Evolutionary conservation across 2,888 invertebrate genomes (phyloP), one percentile per base, ranked within the genome.

Genomic region (Achlya flavicornis): DNA sequence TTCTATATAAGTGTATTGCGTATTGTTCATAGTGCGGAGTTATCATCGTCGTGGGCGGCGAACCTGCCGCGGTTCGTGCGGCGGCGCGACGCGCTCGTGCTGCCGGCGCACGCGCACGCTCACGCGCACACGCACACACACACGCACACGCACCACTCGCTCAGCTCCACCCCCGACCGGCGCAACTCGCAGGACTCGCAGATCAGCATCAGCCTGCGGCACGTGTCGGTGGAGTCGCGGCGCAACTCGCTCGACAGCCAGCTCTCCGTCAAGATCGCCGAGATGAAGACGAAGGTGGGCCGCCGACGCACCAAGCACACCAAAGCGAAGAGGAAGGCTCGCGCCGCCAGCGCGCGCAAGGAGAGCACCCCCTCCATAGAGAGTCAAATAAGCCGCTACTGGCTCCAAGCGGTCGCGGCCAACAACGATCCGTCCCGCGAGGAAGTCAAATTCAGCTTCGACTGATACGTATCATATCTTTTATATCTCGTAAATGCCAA

Each of bases 1-100:
- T 26, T 26, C 26, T 26, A 26, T 35, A 35, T 35, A 41, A 6
- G 7, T 7, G 6, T 26, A 26, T 62, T 35, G 4, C n/a, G n/a
- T n/a, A n/a, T 10, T 16, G 16, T 58, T 57, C 58, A 69, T 72
- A 8, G 63, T 97, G 97, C 66, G 96, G 96, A 98, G 77, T 94
- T 98, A 62, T 98, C 98, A 64, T 98, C 98, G 0, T 97, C 98
- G 0, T 98, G 98, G 97, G 98, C 97, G 57, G 97, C 97, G 63
- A 97, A 98, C 71, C 92, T 99, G 69, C 98, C 98, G 0, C 96
- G 97, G 72, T 95, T 98, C 80, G 96, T 98, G 1, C 96, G 96
- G 8, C 94, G 98, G 3, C 95, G 98, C 76, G 97, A 97, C 76
- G 98, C 98, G 0, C 92, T 98, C 12, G 96, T 67, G 94, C 95